These are phyloP conservation scores for chimpanzee (Pan troglodytes) DNA, from an alignment of 2,113 vertebrate genomes.

Conservation along the genomic window NHGRI_mPanTro3-v2.1_pri NC_072421.2:118950001-118950500, in stretches of 20 bases:
- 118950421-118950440: not conserved
- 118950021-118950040: constrained; percentile 65
- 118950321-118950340: constrained; percentile 34
- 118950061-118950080: constrained; percentile 49
- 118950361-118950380: constrained; percentile 18
- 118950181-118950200: constrained; percentile 53
- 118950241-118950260: constrained; percentile 36
- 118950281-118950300: not conserved
- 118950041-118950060: constrained; percentile 39
- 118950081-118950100: constrained; percentile 52
- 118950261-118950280: constrained; percentile 62
- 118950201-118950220: constrained; percentile 40
- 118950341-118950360: constrained; percentile 29
- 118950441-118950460: constrained; percentile 40
- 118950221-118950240: constrained; percentile 45
- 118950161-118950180: constrained; percentile 76
- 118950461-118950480: not conserved
- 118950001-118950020: not conserved
- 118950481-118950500: not conserved
- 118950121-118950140: constrained; percentile 68
- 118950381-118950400: constrained; percentile 27
- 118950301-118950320: not conserved
- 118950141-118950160: constrained; percentile 62
- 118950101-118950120: constrained; percentile 70
- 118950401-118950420: not conserved